Evolutionary conservation across 2,888 invertebrate species (phyloP).

Genomic region (Heterodera filipjevi): DNA sequence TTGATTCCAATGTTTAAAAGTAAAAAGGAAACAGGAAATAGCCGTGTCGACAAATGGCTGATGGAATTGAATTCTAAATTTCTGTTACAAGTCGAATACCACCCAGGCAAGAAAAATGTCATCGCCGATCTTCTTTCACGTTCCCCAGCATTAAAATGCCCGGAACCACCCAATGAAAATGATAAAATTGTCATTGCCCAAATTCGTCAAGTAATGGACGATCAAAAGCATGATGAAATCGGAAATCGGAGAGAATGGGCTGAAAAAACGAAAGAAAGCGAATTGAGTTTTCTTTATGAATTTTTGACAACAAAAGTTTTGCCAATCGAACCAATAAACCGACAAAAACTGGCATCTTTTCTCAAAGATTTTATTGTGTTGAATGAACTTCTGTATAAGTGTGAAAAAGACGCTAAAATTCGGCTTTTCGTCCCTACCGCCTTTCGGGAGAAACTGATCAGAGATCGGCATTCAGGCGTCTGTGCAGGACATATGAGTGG

Average conservation of each 20-base stretch:
- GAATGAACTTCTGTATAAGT: too few relatives aligned
- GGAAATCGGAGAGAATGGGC: background rate
- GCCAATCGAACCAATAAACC: constrained; percentile 3
- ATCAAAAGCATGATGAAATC: too few relatives aligned
- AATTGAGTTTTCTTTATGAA: constrained; percentile 12
- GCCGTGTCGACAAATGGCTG: constrained; percentile 20
- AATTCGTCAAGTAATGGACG: too few relatives aligned
- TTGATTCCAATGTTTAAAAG: constrained; percentile 38
- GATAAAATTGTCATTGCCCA: too few relatives aligned
- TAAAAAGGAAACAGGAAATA: constrained; percentile 15
- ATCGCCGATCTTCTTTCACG: constrained; percentile 17
- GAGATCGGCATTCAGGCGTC: constrained; percentile 35
- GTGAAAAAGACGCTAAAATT: too few relatives aligned
- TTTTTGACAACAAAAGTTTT: background rate
- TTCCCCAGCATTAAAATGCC: too few relatives aligned
- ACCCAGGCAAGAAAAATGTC: constrained; percentile 15
- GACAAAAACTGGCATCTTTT: too few relatives aligned
- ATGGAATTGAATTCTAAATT: constrained; percentile 21
- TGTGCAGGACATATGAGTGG: constrained; percentile 41
- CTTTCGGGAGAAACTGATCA: constrained; percentile 24
- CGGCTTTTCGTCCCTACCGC: constrained; percentile 29
- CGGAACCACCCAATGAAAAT: too few relatives aligned
- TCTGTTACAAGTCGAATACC: constrained; percentile 11
- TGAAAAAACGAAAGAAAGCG: constrained; percentile 20
- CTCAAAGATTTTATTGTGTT: too few relatives aligned